Evolutionary conservation across 2,113 vertebrate species (phyloP).

Genomic region (Calidris pygmaea): DNA sequence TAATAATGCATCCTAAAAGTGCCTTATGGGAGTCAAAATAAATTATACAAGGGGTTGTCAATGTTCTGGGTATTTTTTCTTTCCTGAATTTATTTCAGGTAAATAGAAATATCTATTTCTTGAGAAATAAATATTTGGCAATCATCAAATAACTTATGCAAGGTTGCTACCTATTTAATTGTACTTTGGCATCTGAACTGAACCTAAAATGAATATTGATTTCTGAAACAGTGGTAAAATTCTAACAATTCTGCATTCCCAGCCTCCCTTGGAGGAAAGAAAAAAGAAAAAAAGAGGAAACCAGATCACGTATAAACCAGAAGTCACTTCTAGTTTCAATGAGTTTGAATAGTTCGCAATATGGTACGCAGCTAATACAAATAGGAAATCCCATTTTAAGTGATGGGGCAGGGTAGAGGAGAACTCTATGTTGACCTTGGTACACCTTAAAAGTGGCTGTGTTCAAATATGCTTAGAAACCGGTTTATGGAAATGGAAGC

Average conservation of each 20-base stretch:
- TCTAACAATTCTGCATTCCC: neutral
- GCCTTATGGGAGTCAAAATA: neutral
- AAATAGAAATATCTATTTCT: neutral
- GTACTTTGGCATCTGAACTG: neutral
- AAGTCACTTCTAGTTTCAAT: neutral
- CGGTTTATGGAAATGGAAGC: neutral
- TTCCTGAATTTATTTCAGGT: neutral
- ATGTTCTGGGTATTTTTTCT: neutral
- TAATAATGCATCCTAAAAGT: neutral
- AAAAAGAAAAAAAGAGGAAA: neutral
- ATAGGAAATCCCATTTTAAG: neutral
- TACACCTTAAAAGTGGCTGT: neutral
- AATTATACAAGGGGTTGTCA: neutral
- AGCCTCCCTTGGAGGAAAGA: neutral
- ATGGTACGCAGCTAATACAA: neutral
- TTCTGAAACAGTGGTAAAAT: neutral
- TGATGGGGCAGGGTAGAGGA: neutral
- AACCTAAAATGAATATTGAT: neutral
- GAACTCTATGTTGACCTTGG: neutral
- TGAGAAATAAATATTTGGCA: neutral
- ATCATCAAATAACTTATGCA: neutral
- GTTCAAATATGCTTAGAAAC: neutral
- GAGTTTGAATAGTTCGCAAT: neutral
- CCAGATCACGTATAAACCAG: neutral
- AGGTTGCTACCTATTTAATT: neutral